Conservation (phyloP, 2,888 invertebrate genomes). For the Pyrrhosoma nymphula region DNA sequence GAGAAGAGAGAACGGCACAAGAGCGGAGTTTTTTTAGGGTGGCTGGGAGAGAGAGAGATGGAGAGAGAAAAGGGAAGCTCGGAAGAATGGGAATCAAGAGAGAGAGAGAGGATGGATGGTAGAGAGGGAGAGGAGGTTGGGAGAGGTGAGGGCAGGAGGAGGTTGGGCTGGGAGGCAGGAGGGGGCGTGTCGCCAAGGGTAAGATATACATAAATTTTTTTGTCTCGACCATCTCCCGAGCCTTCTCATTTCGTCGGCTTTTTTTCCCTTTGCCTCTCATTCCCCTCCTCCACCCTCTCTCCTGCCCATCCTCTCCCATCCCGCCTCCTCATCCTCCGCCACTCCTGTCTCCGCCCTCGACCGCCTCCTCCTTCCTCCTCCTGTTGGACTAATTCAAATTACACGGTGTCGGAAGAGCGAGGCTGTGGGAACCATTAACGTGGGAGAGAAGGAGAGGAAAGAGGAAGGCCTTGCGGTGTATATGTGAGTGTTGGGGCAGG, state of each 20-base stretch:
- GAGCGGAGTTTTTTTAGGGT: neutral
- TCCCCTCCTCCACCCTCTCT: neutral
- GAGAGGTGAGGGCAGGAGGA: no score
- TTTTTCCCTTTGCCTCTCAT: slow-evolving; percentile 10
- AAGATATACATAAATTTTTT: slow-evolving; percentile 29
- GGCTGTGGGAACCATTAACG: slow-evolving; percentile 32
- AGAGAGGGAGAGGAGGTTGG: no score
- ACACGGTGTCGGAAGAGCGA: slow-evolving; percentile 59
- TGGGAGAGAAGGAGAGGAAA: neutral
- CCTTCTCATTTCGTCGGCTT: slow-evolving; percentile 64
- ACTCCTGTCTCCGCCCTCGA: neutral
- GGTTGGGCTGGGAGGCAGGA: neutral
- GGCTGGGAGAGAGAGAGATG: neutral
- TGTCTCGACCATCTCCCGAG: slow-evolving; percentile 15
- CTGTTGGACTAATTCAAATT: slow-evolving; percentile 64
- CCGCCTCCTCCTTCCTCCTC: neutral
- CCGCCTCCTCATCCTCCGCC: neutral
- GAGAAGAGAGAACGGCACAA: neutral
- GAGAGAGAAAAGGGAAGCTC: neutral
- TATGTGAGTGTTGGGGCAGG: neutral
- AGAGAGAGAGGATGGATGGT: neutral
- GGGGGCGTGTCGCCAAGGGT: neutral
- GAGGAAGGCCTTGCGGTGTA: neutral
- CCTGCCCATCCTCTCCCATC: neutral
- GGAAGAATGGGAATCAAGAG: neutral